Evolutionary conservation across 2,113 vertebrate species (phyloP).

Genomic region (Halichoeres trimaculatus): DNA sequence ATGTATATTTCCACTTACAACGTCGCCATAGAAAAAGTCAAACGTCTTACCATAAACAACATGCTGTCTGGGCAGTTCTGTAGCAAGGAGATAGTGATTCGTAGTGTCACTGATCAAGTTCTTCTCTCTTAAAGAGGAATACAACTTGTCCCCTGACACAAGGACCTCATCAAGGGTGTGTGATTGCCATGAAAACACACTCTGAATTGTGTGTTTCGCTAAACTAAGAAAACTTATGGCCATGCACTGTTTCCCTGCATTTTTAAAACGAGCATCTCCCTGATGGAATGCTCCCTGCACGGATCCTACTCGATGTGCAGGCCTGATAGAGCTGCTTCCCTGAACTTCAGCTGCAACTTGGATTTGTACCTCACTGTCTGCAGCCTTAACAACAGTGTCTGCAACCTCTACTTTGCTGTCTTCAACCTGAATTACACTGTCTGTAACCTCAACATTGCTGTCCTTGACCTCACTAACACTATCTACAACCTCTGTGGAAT

Average conservation of each 20-base stretch:
- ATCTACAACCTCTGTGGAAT: too few species aligned
- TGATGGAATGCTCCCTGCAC: neutral
- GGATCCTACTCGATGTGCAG: too few species aligned
- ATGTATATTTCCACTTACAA: too few species aligned
- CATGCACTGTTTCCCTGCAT: neutral
- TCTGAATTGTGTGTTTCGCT: neutral
- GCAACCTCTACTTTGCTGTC: too few species aligned
- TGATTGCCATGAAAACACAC: neutral
- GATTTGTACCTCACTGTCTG: too few species aligned
- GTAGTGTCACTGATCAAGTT: neutral
- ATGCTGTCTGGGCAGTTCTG: neutral
- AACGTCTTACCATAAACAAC: neutral
- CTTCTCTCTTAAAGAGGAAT: neutral
- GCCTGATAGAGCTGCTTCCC: too few species aligned
- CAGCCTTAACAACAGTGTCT: too few species aligned
- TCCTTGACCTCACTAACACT: too few species aligned
- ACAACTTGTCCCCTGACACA: neutral
- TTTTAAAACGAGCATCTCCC: neutral
- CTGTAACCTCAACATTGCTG: too few species aligned
- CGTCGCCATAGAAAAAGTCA: too few species aligned
- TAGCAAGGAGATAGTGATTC: neutral
- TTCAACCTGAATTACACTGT: too few species aligned
- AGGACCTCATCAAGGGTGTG: neutral
- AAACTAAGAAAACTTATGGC: neutral
- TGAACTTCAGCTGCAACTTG: too few species aligned